Evolutionary conservation across 2,888 invertebrate species (phyloP).

Genomic region (Buathra laborator): DNA sequence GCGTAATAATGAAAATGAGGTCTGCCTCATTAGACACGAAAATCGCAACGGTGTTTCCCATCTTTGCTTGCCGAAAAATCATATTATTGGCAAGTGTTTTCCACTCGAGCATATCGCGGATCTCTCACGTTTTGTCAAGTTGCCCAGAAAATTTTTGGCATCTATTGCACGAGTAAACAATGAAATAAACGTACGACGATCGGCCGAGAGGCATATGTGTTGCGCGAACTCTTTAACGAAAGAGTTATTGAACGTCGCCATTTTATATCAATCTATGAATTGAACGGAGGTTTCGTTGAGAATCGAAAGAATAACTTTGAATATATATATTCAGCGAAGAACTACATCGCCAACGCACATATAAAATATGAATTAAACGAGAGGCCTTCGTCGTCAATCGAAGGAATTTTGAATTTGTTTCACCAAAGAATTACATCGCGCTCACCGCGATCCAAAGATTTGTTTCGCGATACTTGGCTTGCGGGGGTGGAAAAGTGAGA

Average conservation of each 20-base stretch:
- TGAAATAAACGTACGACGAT: conserved; percentile 25
- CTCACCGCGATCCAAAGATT: background rate
- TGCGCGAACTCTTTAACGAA: background rate
- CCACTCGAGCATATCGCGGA: conserved; percentile 27
- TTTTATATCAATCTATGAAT: background rate
- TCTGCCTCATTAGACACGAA: conserved; percentile 34
- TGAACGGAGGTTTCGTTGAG: background rate
- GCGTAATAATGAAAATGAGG: conserved; percentile 25
- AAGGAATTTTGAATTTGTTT: background rate
- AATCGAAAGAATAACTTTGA: conserved; percentile 13
- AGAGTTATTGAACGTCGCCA: background rate
- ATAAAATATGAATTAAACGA: too few relatives aligned
- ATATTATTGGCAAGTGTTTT: conserved; percentile 48
- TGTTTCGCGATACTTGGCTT: conserved; percentile 22
- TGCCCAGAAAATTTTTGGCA: conserved; percentile 61
- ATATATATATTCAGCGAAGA: conserved; percentile 7
- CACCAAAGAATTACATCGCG: background rate
- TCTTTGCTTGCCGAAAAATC: conserved; percentile 25
- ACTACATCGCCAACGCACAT: background rate
- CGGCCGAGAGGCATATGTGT: conserved; percentile 4
- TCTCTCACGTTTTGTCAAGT: conserved; percentile 47
- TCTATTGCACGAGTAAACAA: conserved; percentile 29
- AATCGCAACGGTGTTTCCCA: conserved; percentile 48
- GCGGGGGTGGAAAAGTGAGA: conserved; percentile 33
- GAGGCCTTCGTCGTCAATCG: background rate